These are phyloP conservation scores for Acanthis flammea DNA, from an alignment of 2,797 vertebrate genomes.

Conservation along the genomic window DNA sequence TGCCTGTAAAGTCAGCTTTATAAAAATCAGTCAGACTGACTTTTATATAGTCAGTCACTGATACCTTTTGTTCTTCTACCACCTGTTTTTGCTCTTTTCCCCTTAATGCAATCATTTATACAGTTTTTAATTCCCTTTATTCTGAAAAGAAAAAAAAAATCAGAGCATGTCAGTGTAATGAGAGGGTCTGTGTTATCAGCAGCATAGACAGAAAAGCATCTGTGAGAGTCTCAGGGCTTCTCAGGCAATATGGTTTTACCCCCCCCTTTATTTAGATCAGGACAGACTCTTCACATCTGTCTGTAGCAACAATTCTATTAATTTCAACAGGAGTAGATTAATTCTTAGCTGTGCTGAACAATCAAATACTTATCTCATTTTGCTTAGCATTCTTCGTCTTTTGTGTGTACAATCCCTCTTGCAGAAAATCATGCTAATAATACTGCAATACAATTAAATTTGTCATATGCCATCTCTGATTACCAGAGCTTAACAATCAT, in stretches of 20 bases:
- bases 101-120: background rate
- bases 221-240: background rate
- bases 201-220: background rate
- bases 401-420: background rate
- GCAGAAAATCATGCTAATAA: background rate
- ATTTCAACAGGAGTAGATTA: background rate
- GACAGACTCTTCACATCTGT: background rate
- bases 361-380: background rate
- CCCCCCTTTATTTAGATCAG: background rate
- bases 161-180: background rate
- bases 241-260: background rate
- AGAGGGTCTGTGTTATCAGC: background rate
- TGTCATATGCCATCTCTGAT: background rate
- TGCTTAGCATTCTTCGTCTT: background rate
- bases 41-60: background rate
- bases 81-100: background rate
- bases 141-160: background rate
- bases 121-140: background rate
- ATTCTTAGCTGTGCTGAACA: background rate
- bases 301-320: background rate
- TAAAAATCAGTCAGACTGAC: background rate
- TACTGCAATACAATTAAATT: background rate
- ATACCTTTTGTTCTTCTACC: background rate
- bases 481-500: background rate
- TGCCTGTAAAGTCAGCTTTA: background rate